Base-by-base conservation (phyloP, 2,797 vertebrate genomes). In the Salarias fasciatus region DNA sequence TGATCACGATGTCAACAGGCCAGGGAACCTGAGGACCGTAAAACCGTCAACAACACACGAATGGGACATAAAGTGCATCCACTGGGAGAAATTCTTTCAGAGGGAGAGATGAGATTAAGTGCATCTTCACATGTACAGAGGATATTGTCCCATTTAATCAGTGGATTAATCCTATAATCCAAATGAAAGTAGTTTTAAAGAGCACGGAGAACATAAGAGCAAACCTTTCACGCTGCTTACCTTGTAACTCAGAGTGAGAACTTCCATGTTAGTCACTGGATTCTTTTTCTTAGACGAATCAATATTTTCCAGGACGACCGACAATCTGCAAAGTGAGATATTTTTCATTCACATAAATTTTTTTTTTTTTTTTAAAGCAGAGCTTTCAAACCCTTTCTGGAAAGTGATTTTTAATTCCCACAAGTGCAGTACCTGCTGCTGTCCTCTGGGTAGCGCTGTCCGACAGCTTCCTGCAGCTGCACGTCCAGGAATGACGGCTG, bases 1-100 rank as follows among this genome's bases (percentile, higher is more conserved):
- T 99, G 92, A 99, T 98, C 72, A 99, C 98, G 56, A 99, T 98
- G 84, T 99, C 97, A 15, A 99, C 97, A 36, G 98, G 98, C 98
- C 98, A 99, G n/a, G 97, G 97, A 60, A 99, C 96, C 98, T 99
- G 78, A 1, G 12, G 14, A 57, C 7, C 11, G 51, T 7, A n/a
- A 49, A 60, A 77, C 10, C 35, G 14, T n/a, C n/a, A n/a, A n/a
- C n/a, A 0, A 46, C 40, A 43, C 1, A 3, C 67, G 40, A 66
- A 13, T 6, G 5, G 11, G 6, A 13, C 29, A 29, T n/a, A n/a
- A n/a, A n/a, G n/a, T n/a, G n/a, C n/a, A n/a, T n/a, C n/a, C n/a
- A n/a, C n/a, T n/a, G n/a, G n/a, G n/a, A n/a, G n/a, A n/a, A n/a
- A n/a, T n/a, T n/a, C n/a, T n/a, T n/a, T n/a, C n/a, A n/a, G n/a